Evolutionary conservation across 2,113 vertebrate genomes (phyloP).

Genomic region (Mesoclemmys tuberculata): DNA sequence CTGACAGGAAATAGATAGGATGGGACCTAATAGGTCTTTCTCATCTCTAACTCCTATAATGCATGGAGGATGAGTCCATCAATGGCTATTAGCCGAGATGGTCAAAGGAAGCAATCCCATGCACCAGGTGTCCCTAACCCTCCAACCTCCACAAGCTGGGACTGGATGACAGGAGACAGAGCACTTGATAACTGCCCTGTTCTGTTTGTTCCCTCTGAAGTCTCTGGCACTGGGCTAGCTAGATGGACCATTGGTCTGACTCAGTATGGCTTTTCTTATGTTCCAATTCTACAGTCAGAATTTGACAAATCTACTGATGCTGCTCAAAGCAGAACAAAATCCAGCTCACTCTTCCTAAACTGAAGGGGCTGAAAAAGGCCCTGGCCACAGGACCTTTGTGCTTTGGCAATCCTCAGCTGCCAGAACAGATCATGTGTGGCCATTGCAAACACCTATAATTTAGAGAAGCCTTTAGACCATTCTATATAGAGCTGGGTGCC

Average conservation of each 20-base stretch:
- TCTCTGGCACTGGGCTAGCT: not conserved
- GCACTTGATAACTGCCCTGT: too few species aligned
- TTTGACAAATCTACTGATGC: not conserved
- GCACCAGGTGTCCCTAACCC: too few species aligned
- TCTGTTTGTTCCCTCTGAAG: too few species aligned
- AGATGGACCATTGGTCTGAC: not conserved
- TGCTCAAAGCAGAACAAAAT: not conserved
- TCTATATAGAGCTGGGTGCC: not conserved
- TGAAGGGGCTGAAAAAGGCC: too few species aligned
- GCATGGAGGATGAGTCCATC: too few species aligned
- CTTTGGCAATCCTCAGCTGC: not conserved
- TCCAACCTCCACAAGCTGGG: too few species aligned
- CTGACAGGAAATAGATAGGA: too few species aligned
- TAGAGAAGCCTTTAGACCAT: not conserved
- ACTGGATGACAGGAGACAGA: too few species aligned
- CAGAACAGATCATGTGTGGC: not conserved
- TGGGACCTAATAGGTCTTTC: too few species aligned
- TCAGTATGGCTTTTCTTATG: not conserved
- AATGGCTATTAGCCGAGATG: too few species aligned
- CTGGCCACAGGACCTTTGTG: not conserved
- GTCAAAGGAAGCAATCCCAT: too few species aligned
- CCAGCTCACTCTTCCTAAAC: not conserved
- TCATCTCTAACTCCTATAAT: not conserved
- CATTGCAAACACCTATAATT: not conserved
- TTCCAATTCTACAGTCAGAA: not conserved